Evolutionary conservation across 1,140 invertebrate species (phyloP).

Genomic region (Metaphire vulgaris): DNA sequence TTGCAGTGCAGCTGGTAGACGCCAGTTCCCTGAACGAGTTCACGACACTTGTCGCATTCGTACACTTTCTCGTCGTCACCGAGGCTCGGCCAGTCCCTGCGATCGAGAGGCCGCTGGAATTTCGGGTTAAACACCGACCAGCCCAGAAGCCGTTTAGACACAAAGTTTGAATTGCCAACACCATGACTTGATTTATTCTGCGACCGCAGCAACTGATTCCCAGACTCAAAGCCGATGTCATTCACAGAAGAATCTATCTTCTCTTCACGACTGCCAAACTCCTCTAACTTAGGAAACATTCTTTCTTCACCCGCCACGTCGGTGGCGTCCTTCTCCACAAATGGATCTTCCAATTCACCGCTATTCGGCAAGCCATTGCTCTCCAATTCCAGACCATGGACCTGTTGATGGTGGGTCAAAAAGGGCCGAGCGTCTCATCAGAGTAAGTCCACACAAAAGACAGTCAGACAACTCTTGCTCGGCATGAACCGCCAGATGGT

Average conservation of each 20-base stretch:
- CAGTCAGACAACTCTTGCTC: background rate
- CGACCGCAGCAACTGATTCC: no score
- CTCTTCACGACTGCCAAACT: no score
- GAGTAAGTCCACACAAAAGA: background rate
- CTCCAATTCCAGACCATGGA: background rate
- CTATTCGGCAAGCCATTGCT: no score
- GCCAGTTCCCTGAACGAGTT: background rate
- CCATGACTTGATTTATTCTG: background rate
- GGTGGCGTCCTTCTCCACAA: no score
- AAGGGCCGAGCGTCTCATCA: background rate
- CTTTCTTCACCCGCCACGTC: no score
- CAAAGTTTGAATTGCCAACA: background rate
- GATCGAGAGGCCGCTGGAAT: background rate
- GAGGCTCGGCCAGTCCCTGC: background rate
- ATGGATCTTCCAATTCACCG: no score
- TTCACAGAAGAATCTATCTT: no score
- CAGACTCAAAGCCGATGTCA: no score
- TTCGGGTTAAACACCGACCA: background rate
- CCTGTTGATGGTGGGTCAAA: background rate
- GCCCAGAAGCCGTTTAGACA: background rate
- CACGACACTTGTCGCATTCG: slow-evolving; percentile 10
- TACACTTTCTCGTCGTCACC: slow-evolving; percentile 5
- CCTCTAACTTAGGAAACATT: no score
- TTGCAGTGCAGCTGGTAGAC: slow-evolving; percentile 12
- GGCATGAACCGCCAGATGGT: background rate